Conservation (phyloP, 1,140 invertebrate genomes). For the Periplaneta americana region DNA sequence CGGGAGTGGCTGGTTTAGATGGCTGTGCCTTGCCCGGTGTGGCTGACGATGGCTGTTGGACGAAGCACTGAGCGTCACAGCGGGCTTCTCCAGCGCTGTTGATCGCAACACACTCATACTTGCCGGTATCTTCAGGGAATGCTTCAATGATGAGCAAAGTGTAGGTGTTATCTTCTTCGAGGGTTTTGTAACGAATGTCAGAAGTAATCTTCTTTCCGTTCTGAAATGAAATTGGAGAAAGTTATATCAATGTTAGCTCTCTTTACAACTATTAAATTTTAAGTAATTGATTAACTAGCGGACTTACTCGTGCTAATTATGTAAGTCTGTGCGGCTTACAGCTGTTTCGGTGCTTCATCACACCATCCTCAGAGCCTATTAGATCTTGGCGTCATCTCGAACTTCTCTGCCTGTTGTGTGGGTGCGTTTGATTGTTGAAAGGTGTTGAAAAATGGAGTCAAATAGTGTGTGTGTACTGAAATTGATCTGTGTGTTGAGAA, state of each 20-base stretch:
- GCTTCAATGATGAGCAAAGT: slow-evolving; percentile 84
- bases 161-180: slow-evolving; percentile 82
- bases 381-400: too few species aligned
- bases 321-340: too few species aligned
- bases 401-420: too few species aligned
- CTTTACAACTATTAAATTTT: too few species aligned
- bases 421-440: too few species aligned
- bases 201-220: slow-evolving; percentile 84
- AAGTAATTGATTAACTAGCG: too few species aligned
- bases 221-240: slow-evolving; percentile 32
- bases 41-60: slow-evolving; percentile 56
- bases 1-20: slow-evolving; percentile 48
- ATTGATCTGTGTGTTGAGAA: too few species aligned
- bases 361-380: too few species aligned
- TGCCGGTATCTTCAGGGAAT: slow-evolving; percentile 75
- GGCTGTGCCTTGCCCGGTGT: slow-evolving; percentile 42
- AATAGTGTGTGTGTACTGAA: too few species aligned
- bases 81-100: slow-evolving; percentile 85
- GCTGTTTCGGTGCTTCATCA: too few species aligned
- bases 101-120: slow-evolving; percentile 89
- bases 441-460: too few species aligned
- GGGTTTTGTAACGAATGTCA: slow-evolving; percentile 81
- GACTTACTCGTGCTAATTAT: too few species aligned
- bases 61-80: slow-evolving; percentile 77
- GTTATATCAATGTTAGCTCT: not conserved